Evolutionary conservation across 2,888 invertebrate genomes (phyloP).

Genomic region (Dione vanillae): DNA sequence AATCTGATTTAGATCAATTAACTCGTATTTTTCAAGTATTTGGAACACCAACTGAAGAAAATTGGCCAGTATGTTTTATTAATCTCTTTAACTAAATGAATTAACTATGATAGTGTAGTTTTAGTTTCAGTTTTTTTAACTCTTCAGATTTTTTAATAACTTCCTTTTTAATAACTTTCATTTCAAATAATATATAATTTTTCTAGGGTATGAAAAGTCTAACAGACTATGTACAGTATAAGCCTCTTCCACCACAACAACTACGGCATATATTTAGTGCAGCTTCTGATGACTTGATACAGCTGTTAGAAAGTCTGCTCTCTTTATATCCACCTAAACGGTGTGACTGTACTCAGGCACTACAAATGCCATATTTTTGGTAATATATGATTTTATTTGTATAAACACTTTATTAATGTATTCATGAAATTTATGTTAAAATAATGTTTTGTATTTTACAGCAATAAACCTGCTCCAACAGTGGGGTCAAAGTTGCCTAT

Average conservation of each 20-base stretch:
- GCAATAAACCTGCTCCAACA: slow-evolving; percentile 95
- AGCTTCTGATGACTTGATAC: slow-evolving; percentile 95
- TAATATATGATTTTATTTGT: slow-evolving; percentile 50
- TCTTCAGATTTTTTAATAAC: too few relatives aligned
- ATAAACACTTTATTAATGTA: neutral
- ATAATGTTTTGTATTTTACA: slow-evolving; percentile 57
- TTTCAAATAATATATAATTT: neutral
- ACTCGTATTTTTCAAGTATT: slow-evolving; percentile 97
- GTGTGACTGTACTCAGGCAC: slow-evolving; percentile 91
- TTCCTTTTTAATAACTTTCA: too few relatives aligned
- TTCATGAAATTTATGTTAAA: slow-evolving; percentile 6
- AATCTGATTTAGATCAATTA: slow-evolving; percentile 98
- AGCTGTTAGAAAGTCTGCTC: slow-evolving; percentile 90
- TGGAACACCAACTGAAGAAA: slow-evolving; percentile 96
- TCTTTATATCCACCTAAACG: slow-evolving; percentile 92
- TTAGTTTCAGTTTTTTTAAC: too few relatives aligned
- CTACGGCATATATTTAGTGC: slow-evolving; percentile 97
- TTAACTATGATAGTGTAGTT: too few relatives aligned
- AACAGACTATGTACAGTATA: slow-evolving; percentile 97
- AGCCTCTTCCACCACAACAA: slow-evolving; percentile 92
- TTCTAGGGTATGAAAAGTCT: slow-evolving; percentile 87
- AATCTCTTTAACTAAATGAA: too few relatives aligned
- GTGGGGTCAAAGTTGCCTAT: slow-evolving; percentile 92
- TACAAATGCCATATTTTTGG: slow-evolving; percentile 95
- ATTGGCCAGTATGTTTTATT: slow-evolving; percentile 89